A percentile compares a stretch with the other conserved stretches of the same genome.
Conservation (phyloP, 2,797 vertebrate species). For the Notoglanidium macrostoma region DNA sequence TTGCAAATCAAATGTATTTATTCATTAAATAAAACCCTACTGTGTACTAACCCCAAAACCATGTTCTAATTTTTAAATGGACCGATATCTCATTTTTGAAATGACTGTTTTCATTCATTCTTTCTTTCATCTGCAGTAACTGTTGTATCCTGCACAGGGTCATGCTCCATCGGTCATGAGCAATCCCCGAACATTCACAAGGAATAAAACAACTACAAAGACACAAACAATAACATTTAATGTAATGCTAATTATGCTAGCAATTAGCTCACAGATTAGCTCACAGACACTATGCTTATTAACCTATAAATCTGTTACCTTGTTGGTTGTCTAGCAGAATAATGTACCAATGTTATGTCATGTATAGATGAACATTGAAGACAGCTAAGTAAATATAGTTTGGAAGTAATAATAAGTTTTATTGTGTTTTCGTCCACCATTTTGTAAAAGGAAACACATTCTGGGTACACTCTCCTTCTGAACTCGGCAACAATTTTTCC, state of each 20-base stretch:
- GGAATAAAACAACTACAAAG: too few relatives aligned
- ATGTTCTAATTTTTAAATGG: background rate
- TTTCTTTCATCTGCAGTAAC: too few relatives aligned
- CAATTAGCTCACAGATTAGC: too few relatives aligned
- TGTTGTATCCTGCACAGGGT: too few relatives aligned
- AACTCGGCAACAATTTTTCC: background rate
- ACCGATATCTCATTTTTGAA: too few relatives aligned
- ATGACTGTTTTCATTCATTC: too few relatives aligned
- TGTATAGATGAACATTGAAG: background rate
- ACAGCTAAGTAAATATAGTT: background rate
- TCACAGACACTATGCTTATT: too few relatives aligned
- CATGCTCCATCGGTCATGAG: too few relatives aligned
- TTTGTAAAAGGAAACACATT: background rate
- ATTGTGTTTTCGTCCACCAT: background rate
- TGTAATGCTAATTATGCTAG: too few relatives aligned
- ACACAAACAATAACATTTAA: too few relatives aligned
- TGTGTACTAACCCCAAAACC: background rate
- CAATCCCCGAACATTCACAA: too few relatives aligned
- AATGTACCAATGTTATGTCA: background rate
- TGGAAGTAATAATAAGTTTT: background rate
- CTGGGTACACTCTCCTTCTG: background rate
- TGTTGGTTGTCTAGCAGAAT: background rate
- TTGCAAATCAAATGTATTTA: background rate
- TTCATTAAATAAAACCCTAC: background rate
- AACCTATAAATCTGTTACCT: background rate